Base-by-base conservation (phyloP, 2,113 vertebrate genomes). In the Oostethus manadensis region DNA sequence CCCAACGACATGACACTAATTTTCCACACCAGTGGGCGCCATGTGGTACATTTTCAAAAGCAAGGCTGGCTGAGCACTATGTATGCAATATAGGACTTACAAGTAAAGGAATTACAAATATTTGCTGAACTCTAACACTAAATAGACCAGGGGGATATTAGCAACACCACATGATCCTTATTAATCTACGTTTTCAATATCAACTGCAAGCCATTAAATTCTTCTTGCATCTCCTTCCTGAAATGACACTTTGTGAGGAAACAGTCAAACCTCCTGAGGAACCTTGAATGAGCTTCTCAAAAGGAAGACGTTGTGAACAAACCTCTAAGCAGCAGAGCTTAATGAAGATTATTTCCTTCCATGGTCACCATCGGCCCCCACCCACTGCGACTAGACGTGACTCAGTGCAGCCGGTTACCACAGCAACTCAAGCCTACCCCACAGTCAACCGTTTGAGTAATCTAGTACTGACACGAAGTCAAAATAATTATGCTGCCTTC, bases 1-100 rank as follows among this genome's bases (percentile, higher is more conserved):
- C 29, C 26, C 26, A 29, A 29, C 3, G 26, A 29, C 26, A 26
- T 26, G 23, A 3, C 23, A 26, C 23, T 26, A 3, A 5, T 63
- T 76, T 73, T 58, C 61, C 53, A 63, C 60, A 64, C 40, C 58
- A 44, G 58, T 56, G 46, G 68, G 29, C 16, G 40, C 3, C 11
- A 66, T 71, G 64, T 68, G 49, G 68, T 40, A 71, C 77, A 53
- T 64, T 57, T 45, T 70, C 75, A 23, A 38, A 54, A 58, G 54
- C 45, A 18, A 21, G 45, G 18, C 62, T 49, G 13, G 1, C 13
- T 8, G 6, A 29, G 55, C 17, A 46, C 56, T 23, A 4, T 44
- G 46, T 51, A 58, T 8, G 18, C 15, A 6, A 13, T 17, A 8
- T 0, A 0, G 15, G 58, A 64, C 64, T 64, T 44, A 29, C 6